These are phyloP conservation scores for Momotus momota DNA, from an alignment of 2,797 vertebrate species.

Conservation along the genomic window DNA sequence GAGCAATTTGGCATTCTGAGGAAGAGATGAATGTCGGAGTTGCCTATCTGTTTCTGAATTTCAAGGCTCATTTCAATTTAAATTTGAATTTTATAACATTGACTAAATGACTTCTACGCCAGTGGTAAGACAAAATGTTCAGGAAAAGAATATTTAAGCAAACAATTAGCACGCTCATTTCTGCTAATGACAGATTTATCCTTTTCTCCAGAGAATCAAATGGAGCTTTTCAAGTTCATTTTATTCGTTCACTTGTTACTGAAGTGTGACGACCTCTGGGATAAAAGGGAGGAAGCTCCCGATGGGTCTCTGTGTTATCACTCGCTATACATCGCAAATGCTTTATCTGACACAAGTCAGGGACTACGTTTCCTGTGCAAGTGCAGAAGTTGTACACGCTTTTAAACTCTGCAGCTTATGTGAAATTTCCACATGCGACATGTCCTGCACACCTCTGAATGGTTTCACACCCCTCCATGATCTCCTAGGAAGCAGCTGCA, in stretches of 20 bases:
- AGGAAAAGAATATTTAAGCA: slow-evolving; percentile 61
- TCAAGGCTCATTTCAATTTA: slow-evolving; percentile 58
- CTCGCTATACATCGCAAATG: neutral
- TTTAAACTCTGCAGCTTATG: neutral
- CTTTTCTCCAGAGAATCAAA: slow-evolving; percentile 28
- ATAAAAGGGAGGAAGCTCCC: neutral
- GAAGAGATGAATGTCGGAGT: slow-evolving; percentile 12
- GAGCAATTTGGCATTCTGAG: slow-evolving; percentile 25
- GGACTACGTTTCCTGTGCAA: neutral
- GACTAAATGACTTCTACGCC: slow-evolving; percentile 41
- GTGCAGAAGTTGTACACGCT: neutral
- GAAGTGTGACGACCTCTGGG: slow-evolving; percentile 1
- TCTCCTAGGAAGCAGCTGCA: neutral
- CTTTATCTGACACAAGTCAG: neutral
- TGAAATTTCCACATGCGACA: neutral
- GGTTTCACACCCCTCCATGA: neutral
- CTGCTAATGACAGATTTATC: slow-evolving; percentile 29
- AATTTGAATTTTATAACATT: slow-evolving; percentile 28
- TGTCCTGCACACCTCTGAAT: neutral
- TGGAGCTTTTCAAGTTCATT: slow-evolving; percentile 40
- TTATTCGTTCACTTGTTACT: slow-evolving; percentile 12
- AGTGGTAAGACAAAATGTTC: slow-evolving; percentile 30
- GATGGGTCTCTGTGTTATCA: neutral
- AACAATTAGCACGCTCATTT: slow-evolving; percentile 22
- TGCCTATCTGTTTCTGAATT: slow-evolving; percentile 20